Conservation (phyloP, 2,113 vertebrate species). For the Ophthalmolycus amberensis region DNA sequence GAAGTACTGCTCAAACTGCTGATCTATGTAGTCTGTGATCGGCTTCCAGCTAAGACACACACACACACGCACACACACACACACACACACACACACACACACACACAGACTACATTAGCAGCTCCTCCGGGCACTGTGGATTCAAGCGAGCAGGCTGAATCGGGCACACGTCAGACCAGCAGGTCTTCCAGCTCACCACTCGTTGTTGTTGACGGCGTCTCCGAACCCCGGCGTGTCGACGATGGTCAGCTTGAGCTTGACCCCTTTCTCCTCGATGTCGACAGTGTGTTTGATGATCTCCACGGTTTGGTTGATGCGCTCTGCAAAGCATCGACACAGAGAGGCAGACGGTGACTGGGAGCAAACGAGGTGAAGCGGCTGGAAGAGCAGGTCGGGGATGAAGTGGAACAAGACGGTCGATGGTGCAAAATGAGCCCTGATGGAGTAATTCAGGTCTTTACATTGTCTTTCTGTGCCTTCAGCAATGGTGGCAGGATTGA, state of each 20-base stretch:
- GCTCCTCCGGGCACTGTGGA: not conserved
- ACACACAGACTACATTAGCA: conserved; percentile 21
- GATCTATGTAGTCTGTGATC: conserved; percentile 97
- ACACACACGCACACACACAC: not conserved
- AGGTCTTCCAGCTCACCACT: conserved; percentile 87
- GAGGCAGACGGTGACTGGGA: not conserved
- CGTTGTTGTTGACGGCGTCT: conserved; percentile 97
- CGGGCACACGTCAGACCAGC: not conserved
- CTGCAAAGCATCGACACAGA: conserved; percentile 72
- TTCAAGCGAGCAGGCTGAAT: not conserved
- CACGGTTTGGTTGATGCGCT: conserved; percentile 96
- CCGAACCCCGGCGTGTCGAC: conserved; percentile 98
- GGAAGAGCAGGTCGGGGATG: not conserved
- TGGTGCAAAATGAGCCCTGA: not conserved
- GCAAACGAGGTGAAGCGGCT: not conserved
- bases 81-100: conserved; percentile 36
- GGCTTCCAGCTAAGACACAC: conserved; percentile 91
- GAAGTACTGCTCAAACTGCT: conserved; percentile 99
- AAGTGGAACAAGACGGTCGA: not conserved
- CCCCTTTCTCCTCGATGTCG: conserved; percentile 98
- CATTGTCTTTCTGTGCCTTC: not conserved
- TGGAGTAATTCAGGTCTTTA: not conserved
- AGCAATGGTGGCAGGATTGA: not conserved
- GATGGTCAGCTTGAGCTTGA: conserved; percentile 98
- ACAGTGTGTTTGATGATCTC: conserved; percentile 98